A percentile compares a stretch with the other conserved stretches of the same genome.
phyloP scores from a whole-genome alignment of 64 coral and sea anemone genomes.

The Exaiptasia diaphana region DNA sequence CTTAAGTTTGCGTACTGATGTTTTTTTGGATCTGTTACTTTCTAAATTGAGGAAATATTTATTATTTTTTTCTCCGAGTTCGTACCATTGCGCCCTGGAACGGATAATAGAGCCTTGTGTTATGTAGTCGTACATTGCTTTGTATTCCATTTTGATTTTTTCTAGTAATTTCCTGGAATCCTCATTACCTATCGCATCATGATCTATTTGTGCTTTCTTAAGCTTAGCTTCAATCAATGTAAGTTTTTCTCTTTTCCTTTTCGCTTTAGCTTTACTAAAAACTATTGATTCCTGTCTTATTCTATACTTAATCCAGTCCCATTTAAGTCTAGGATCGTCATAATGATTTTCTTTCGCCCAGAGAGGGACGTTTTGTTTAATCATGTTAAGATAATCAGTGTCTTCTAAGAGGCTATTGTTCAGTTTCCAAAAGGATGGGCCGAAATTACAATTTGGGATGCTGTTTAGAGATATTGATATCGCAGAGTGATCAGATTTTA shows the following conservation, averaged over 20 bases:
- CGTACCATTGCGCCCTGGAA: slow-evolving; percentile 21
- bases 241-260: slow-evolving; percentile 29
- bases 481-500: slow-evolving; percentile 38
- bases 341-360: slow-evolving; percentile 14
- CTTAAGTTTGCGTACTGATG: slow-evolving; percentile 16
- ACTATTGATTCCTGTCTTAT: slow-evolving; percentile 33
- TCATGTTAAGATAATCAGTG: slow-evolving; percentile 11
- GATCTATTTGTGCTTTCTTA: neutral
- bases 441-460: slow-evolving; percentile 5
- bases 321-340: slow-evolving; percentile 17
- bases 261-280: slow-evolving; percentile 46
- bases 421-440: slow-evolving; percentile 37
- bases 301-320: slow-evolving; percentile 54
- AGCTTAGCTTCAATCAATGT: slow-evolving; percentile 18
- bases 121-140: slow-evolving; percentile 7
- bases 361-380: slow-evolving; percentile 9
- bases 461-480: slow-evolving; percentile 27
- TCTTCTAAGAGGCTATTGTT: slow-evolving; percentile 36
- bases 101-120: slow-evolving; percentile 38
- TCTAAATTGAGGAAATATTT: slow-evolving; percentile 46
- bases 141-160: slow-evolving; percentile 3
- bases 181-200: neutral
- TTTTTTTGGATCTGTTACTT: neutral
- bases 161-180: slow-evolving; percentile 8
- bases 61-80: slow-evolving; percentile 32